These are phyloP conservation scores for Myxocyprinus asiaticus DNA, from an alignment of 2,113 vertebrate genomes.

Conservation along the genomic window DNA sequence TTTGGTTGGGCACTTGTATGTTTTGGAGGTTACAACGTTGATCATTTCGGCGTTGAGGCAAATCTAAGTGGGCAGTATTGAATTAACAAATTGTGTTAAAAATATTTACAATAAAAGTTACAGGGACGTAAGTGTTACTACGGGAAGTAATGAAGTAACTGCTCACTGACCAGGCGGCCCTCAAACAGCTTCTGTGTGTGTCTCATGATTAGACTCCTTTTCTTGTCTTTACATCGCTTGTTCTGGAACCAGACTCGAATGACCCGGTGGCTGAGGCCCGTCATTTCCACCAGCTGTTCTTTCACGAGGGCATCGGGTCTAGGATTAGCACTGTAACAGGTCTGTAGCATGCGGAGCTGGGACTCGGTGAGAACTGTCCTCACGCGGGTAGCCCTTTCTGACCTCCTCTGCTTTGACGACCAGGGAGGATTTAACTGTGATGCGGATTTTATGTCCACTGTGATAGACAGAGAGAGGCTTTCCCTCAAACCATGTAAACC, in stretches of 20 bases:
- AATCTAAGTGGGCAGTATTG: no score
- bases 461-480: neutral
- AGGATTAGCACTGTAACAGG: slow-evolving; percentile 95
- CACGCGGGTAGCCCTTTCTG: slow-evolving; percentile 93
- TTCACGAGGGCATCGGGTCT: slow-evolving; percentile 95
- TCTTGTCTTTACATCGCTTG: slow-evolving; percentile 99
- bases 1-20: no score
- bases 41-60: no score
- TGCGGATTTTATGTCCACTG: slow-evolving; percentile 67
- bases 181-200: slow-evolving; percentile 90
- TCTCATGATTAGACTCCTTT: slow-evolving; percentile 89
- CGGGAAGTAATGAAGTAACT: no score
- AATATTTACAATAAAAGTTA: neutral
- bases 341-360: slow-evolving; percentile 92
- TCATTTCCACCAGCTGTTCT: slow-evolving; percentile 98
- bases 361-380: slow-evolving; percentile 95
- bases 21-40: no score
- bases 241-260: slow-evolving; percentile 99
- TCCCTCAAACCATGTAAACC: neutral
- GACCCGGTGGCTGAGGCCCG: slow-evolving; percentile 90
- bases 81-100: no score
- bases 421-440: slow-evolving; percentile 76
- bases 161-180: slow-evolving; percentile 74
- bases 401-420: slow-evolving; percentile 83
- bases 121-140: neutral